These are phyloP conservation scores for Antigone vipio DNA, from an alignment of 2,113 vertebrate species.

Conservation along the genomic window DNA sequence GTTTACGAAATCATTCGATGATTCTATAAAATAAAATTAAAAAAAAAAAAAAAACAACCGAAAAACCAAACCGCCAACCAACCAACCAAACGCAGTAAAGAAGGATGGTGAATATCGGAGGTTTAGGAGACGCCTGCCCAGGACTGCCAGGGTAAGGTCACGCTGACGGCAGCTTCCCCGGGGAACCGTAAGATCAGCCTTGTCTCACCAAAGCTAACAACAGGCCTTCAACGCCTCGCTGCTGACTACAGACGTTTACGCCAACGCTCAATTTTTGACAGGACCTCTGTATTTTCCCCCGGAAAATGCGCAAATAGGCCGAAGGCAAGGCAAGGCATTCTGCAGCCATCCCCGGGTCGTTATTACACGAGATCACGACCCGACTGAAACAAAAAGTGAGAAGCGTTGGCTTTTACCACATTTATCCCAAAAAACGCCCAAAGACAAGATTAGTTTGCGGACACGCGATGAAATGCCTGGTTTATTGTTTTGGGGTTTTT, in stretches of 20 bases:
- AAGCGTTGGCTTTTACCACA: background rate
- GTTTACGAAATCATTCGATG: background rate
- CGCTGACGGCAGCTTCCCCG: background rate
- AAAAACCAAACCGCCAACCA: background rate
- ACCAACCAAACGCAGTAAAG: background rate
- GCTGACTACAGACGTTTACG: background rate
- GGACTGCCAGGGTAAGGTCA: background rate
- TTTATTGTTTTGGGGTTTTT: background rate
- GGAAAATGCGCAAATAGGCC: background rate
- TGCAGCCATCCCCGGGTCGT: fast-evolving
- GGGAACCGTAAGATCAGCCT: background rate
- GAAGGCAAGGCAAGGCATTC: background rate
- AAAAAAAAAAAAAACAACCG: background rate
- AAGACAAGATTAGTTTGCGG: background rate
- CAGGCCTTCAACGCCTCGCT: background rate
- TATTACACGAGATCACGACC: background rate
- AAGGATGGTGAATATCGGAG: background rate
- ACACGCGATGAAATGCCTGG: background rate
- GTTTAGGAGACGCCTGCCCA: background rate
- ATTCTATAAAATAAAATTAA: background rate
- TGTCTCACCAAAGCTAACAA: background rate
- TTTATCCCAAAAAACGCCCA: background rate
- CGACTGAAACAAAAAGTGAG: background rate
- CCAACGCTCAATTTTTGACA: background rate
- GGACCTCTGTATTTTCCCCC: background rate